These are phyloP conservation scores for Engraulis encrasicolus DNA, from an alignment of 2,113 vertebrate species.

Conservation along the genomic window DNA sequence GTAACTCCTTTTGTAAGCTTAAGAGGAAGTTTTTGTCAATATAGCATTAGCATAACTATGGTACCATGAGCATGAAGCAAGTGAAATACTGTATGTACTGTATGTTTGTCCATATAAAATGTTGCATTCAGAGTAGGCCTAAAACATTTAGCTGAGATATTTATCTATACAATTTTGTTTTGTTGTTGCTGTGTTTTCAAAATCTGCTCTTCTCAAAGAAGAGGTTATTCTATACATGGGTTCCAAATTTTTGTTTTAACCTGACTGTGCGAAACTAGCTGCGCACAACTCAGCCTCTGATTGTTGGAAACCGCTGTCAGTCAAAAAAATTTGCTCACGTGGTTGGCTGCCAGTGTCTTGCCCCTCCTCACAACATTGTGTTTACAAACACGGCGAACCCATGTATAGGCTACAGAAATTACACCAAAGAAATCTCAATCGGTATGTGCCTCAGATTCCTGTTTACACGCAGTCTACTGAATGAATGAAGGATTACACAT, in stretches of 20 bases:
- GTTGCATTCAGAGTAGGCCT: not conserved
- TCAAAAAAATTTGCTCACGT: too few species aligned
- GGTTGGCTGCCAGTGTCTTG: too few species aligned
- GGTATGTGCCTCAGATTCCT: too few species aligned
- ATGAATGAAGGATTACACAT: too few species aligned
- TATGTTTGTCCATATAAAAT: not conserved
- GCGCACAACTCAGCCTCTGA: too few species aligned
- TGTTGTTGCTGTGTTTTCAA: not conserved
- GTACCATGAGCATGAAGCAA: constrained; percentile 5
- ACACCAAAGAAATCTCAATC: too few species aligned
- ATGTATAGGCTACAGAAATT: too few species aligned
- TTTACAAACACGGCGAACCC: too few species aligned
- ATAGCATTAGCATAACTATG: not conserved
- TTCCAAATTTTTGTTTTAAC: too few species aligned
- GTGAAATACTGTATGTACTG: not conserved
- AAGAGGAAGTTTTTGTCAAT: not conserved
- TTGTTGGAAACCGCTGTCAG: not conserved
- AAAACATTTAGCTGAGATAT: not conserved
- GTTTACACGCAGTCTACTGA: too few species aligned
- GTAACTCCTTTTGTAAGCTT: not conserved
- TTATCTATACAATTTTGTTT: not conserved
- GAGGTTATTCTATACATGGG: not conserved
- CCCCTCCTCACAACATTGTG: too few species aligned
- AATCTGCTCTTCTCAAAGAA: not conserved
- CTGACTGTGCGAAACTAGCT: too few species aligned